These are phyloP conservation scores for Notospermus geniculatus DNA, from an alignment of 1,140 invertebrate species.

Conservation along the genomic window DNA sequence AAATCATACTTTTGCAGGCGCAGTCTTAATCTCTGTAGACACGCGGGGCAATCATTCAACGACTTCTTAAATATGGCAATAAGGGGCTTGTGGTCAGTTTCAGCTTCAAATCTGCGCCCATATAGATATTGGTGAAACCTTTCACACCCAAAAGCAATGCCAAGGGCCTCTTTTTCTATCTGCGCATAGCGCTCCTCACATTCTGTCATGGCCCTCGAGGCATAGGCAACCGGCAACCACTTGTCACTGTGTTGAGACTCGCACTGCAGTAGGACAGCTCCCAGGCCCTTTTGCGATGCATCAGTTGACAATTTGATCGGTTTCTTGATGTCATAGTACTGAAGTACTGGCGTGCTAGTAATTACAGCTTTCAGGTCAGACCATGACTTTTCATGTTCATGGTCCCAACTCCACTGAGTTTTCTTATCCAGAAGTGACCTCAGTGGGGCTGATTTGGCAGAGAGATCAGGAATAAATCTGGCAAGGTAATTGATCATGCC, in stretches of 20 bases:
- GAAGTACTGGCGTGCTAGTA: conserved; percentile 11
- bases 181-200: conserved; percentile 49
- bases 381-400: conserved; percentile 9
- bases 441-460: neutral
- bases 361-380: conserved; percentile 9
- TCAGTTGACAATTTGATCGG: conserved; percentile 43
- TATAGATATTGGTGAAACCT: conserved; percentile 60
- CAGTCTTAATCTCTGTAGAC: conserved; percentile 1
- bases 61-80: conserved; percentile 23
- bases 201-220: conserved; percentile 44
- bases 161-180: conserved; percentile 61
- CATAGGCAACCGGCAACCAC: conserved; percentile 45
- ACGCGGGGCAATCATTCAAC: neutral
- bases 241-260: too few relatives aligned
- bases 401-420: conserved; percentile 10
- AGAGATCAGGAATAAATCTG: neutral
- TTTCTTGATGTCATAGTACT: conserved; percentile 41
- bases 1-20: conserved; percentile 4
- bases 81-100: conserved; percentile 50
- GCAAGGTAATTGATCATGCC: conserved; percentile 4
- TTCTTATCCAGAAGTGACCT: neutral
- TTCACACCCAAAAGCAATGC: conserved; percentile 58
- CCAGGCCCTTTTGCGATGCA: conserved; percentile 45
- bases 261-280: conserved; percentile 50
- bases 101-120: conserved; percentile 36